phyloP scores from a whole-genome alignment of 1,140 invertebrate species.

The Heliconius congener region DNA sequence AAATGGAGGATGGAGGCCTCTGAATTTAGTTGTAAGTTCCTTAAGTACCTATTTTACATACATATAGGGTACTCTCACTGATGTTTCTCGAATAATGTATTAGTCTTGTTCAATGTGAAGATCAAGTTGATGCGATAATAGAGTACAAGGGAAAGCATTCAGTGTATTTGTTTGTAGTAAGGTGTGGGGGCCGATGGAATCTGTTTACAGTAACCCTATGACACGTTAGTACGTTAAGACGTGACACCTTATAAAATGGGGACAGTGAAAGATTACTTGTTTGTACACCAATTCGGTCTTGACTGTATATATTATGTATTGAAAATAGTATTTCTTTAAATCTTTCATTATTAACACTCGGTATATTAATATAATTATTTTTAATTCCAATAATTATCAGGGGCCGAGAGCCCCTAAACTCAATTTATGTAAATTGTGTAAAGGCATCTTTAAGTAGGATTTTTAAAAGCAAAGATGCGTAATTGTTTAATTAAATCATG shows the following conservation, averaged over 20 bases:
- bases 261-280: neutral
- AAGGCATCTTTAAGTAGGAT: constrained; percentile 14
- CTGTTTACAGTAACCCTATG: constrained; percentile 58
- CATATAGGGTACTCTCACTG: constrained; percentile 17
- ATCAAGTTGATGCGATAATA: constrained; percentile 68
- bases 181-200: constrained; percentile 49
- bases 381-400: neutral
- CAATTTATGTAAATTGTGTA: constrained; percentile 4
- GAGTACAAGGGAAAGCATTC: constrained; percentile 70
- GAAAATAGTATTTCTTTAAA: no score
- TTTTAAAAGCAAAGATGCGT: constrained; percentile 18
- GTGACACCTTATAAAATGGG: constrained; percentile 21
- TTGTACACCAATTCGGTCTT: neutral
- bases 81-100: constrained; percentile 35
- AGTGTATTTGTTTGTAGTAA: constrained; percentile 52
- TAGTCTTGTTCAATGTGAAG: constrained; percentile 34
- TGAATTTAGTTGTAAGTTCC: constrained; percentile 27
- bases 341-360: neutral
- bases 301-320: neutral
- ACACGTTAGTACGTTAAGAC: constrained; percentile 57
- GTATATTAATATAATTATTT: neutral
- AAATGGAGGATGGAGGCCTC: neutral
- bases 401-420: neutral
- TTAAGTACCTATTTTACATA: constrained; percentile 32
- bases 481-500: constrained; percentile 29